Evolutionary conservation across 2,888 invertebrate species (phyloP).

Genomic region (Norana najaformis): DNA sequence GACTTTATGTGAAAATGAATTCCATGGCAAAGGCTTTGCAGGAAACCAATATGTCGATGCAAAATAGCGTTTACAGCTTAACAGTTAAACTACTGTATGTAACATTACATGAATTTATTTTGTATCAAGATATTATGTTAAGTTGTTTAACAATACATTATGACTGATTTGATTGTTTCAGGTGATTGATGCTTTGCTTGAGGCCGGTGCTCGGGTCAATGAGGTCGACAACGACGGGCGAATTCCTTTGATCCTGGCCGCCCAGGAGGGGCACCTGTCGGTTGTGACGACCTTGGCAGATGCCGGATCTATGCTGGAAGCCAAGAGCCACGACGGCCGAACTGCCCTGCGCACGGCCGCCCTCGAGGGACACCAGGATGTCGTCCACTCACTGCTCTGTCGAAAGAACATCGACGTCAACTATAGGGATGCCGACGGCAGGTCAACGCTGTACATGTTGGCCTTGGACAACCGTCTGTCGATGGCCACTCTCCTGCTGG

Average conservation of each 20-base stretch:
- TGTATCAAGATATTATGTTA: too few relatives aligned
- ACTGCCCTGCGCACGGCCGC: constrained; percentile 71
- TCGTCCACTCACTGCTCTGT: constrained; percentile 70
- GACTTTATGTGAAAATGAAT: too few relatives aligned
- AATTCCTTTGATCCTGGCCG: constrained; percentile 72
- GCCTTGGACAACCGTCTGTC: constrained; percentile 65
- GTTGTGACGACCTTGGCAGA: constrained; percentile 42
- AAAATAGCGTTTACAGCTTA: too few relatives aligned
- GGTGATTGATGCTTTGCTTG: constrained; percentile 63
- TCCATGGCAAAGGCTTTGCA: too few relatives aligned
- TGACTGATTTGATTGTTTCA: constrained; percentile 61
- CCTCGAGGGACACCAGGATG: constrained; percentile 70
- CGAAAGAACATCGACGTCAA: constrained; percentile 76
- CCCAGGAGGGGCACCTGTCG: constrained; percentile 68
- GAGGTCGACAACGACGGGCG: constrained; percentile 65
- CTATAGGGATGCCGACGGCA: constrained; percentile 86
- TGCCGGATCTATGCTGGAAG: constrained; percentile 52
- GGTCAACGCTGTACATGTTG: constrained; percentile 87
- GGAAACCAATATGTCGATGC: too few relatives aligned
- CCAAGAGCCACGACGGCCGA: constrained; percentile 77
- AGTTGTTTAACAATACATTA: too few relatives aligned
- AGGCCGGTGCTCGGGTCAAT: constrained; percentile 63
- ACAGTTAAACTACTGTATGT: too few relatives aligned
- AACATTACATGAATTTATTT: too few relatives aligned
- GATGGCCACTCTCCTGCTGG: constrained; percentile 66